phyloP scores from a whole-genome alignment of 2,113 vertebrate genomes.

The Lophura nycthemera region DNA sequence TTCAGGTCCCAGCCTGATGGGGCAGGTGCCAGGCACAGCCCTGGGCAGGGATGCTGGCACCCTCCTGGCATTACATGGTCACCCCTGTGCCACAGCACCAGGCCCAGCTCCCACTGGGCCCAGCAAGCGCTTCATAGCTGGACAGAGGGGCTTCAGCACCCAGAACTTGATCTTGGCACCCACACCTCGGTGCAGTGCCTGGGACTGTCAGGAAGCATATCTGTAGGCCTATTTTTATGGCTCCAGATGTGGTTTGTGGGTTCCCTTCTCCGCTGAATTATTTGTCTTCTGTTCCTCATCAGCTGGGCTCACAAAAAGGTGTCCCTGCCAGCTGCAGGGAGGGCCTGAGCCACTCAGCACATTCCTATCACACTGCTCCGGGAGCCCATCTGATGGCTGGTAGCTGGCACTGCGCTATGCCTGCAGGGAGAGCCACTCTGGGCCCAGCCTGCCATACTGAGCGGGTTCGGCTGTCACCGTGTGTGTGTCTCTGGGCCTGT shows the following conservation, averaged over 20 bases:
- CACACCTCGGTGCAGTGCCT: neutral
- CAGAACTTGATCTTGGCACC: neutral
- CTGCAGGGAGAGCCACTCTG: neutral
- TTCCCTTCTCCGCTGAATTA: neutral
- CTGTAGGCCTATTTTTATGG: too few species aligned
- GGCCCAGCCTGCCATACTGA: neutral
- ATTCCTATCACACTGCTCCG: too few species aligned
- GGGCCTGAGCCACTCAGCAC: neutral
- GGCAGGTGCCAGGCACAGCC: neutral
- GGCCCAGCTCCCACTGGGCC: too few species aligned
- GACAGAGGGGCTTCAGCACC: too few species aligned
- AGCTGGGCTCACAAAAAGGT: neutral
- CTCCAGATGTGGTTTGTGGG: neutral
- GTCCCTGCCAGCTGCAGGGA: neutral
- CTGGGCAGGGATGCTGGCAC: neutral
- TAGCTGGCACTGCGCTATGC: neutral
- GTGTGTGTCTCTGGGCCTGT: too few species aligned
- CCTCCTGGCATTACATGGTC: neutral
- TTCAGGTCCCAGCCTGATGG: neutral
- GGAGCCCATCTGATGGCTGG: neutral
- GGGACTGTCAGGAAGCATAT: neutral
- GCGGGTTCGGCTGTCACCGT: too few species aligned
- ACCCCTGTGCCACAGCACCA: too few species aligned
- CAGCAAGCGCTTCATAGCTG: too few species aligned
- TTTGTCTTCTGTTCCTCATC: fast-evolving